phyloP scores from a whole-genome alignment of 2,797 vertebrate species.

The Alosa sapidissima region DNA sequence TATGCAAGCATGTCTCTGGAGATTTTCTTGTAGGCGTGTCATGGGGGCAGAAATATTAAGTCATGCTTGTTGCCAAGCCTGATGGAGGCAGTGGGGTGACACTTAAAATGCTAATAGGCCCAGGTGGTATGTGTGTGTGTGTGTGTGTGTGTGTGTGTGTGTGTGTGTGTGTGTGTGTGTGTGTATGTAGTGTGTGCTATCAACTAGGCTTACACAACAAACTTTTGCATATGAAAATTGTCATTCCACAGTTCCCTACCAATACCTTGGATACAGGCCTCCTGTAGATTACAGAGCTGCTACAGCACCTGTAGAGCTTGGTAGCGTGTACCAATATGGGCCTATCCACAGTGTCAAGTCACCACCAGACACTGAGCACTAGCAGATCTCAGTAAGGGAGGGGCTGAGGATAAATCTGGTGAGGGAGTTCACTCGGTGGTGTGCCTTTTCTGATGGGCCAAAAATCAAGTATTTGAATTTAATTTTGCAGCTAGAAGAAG shows the following conservation, averaged over 20 bases:
- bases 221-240: background rate
- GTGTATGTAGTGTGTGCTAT: background rate
- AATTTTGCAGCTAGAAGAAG: background rate
- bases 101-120: background rate
- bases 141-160: background rate
- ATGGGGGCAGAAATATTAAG: background rate
- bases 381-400: background rate
- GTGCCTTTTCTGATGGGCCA: background rate
- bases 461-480: background rate
- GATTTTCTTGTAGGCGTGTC: background rate
- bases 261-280: background rate
- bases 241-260: background rate
- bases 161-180: background rate
- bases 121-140: background rate
- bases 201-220: background rate
- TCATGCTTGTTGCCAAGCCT: background rate
- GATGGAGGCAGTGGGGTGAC: background rate
- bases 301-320: background rate
- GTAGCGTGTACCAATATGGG: background rate
- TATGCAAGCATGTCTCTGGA: background rate
- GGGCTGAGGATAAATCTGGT: background rate
- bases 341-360: background rate
- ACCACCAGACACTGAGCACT: background rate
- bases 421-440: background rate
- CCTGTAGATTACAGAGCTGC: background rate